These are phyloP conservation scores for Myripristis murdjan DNA, from an alignment of 2,797 vertebrate species.

Conservation along the genomic window DNA sequence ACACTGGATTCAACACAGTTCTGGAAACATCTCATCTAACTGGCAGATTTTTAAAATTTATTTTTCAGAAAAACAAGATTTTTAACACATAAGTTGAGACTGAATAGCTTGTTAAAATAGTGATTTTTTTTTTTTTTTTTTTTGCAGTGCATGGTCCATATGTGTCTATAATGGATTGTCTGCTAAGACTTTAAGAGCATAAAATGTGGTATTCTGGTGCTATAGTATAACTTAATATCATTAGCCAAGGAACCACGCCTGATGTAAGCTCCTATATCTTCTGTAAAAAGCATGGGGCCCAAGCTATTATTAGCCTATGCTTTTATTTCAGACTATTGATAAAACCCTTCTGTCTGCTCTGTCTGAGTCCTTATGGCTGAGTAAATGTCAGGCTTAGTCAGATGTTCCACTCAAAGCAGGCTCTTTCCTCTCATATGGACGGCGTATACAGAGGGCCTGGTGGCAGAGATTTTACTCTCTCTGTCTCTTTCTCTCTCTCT, in stretches of 20 bases:
- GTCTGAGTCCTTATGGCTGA: constrained; percentile 77
- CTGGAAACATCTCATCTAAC: too few species aligned
- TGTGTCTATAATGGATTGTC: constrained; percentile 39
- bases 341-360: constrained; percentile 74
- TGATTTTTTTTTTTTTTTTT: too few species aligned
- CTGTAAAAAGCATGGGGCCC: constrained; percentile 51
- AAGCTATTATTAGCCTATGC: constrained; percentile 76
- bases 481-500: too few species aligned
- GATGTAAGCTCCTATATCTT: constrained; percentile 64
- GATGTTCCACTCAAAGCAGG: constrained; percentile 72
- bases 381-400: constrained; percentile 85
- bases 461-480: constrained; percentile 44
- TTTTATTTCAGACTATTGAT: constrained; percentile 81
- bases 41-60: too few species aligned
- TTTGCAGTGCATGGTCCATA: too few species aligned
- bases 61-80: too few species aligned
- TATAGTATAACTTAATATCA: background rate
- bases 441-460: constrained; percentile 63
- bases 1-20: too few species aligned
- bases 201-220: constrained; percentile 47
- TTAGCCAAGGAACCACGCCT: background rate
- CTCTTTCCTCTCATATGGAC: constrained; percentile 60
- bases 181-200: constrained; percentile 49
- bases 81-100: too few species aligned
- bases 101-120: too few species aligned